Conservation (phyloP, 2,888 invertebrate genomes). For the Meteorus cinctellus region DNA sequence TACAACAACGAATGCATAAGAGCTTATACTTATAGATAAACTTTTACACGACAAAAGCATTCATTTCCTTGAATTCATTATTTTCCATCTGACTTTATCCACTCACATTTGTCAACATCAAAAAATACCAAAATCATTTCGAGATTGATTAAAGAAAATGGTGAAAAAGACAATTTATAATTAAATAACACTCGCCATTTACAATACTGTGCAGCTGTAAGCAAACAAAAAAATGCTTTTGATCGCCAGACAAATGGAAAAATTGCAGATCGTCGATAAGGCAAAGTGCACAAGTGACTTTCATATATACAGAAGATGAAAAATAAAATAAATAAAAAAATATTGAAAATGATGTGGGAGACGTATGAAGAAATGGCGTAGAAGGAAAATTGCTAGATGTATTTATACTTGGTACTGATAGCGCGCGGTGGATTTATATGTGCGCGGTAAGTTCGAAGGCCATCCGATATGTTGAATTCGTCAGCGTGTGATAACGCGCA, state of each 20-base stretch:
- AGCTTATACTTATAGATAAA: too few species aligned
- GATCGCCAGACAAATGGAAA: neutral
- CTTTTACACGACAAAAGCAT: too few species aligned
- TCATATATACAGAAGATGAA: neutral
- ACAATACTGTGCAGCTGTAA: neutral
- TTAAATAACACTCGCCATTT: neutral
- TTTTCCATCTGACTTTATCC: neutral
- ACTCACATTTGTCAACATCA: too few species aligned
- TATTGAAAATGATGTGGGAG: neutral
- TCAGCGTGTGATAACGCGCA: slow-evolving; percentile 44
- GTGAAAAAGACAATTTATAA: neutral
- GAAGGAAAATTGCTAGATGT: slow-evolving; percentile 10
- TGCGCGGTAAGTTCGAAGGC: slow-evolving; percentile 41
- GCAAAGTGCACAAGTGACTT: neutral
- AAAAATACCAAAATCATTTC: too few species aligned
- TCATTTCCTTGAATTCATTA: too few species aligned
- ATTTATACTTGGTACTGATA: slow-evolving; percentile 23
- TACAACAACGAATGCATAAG: too few species aligned
- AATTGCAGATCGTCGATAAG: neutral
- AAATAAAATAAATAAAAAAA: neutral
- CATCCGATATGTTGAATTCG: slow-evolving; percentile 46
- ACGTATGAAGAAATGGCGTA: neutral
- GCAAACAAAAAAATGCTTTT: neutral
- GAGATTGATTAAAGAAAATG: neutral
- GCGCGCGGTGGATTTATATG: slow-evolving; percentile 8